These are phyloP conservation scores for Melanostigma gelatinosum DNA, from an alignment of 2,113 vertebrate species.

Conservation along the genomic window DNA sequence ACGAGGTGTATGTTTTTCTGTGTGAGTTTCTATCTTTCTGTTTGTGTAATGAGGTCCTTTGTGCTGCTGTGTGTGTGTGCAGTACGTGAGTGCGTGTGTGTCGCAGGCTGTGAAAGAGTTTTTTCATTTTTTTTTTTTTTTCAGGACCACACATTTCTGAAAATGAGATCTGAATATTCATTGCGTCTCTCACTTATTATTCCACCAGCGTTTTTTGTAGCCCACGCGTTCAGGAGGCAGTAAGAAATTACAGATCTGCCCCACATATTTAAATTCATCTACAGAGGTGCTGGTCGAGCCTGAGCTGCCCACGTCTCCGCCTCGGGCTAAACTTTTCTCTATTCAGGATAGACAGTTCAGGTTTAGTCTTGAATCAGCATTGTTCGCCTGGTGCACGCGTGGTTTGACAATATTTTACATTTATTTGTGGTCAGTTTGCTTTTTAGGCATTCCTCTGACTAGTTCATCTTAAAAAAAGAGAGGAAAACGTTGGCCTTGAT, in stretches of 20 bases:
- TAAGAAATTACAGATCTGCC: constrained; percentile 50
- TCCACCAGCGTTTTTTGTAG: constrained; percentile 34
- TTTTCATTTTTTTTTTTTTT: constrained; percentile 21
- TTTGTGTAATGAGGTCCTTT: constrained; percentile 59
- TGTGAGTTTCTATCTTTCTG: constrained; percentile 45
- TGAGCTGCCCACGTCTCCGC: constrained; percentile 20
- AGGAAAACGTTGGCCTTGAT: constrained; percentile 19
- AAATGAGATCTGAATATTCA: constrained; percentile 76
- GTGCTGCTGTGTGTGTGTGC: constrained; percentile 37
- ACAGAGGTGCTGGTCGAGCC: constrained; percentile 35
- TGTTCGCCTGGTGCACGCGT: not conserved
- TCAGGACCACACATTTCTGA: constrained; percentile 40
- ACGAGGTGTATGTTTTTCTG: constrained; percentile 33
- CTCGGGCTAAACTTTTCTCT: constrained; percentile 42
- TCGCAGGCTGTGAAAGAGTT: constrained; percentile 33
- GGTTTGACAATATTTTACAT: not conserved
- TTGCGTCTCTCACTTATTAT: constrained; percentile 66
- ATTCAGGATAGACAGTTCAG: constrained; percentile 13
- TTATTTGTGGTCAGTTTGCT: not conserved
- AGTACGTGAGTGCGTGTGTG: constrained; percentile 17
- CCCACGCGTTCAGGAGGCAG: constrained; percentile 47
- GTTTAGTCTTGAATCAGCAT: constrained; percentile 4
- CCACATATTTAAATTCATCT: constrained; percentile 55
- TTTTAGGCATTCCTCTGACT: constrained; percentile 6
- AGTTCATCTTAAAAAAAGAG: constrained; percentile 3